phyloP scores from a whole-genome alignment of 2,797 vertebrate genomes.

The Bradypodion ventrale region DNA sequence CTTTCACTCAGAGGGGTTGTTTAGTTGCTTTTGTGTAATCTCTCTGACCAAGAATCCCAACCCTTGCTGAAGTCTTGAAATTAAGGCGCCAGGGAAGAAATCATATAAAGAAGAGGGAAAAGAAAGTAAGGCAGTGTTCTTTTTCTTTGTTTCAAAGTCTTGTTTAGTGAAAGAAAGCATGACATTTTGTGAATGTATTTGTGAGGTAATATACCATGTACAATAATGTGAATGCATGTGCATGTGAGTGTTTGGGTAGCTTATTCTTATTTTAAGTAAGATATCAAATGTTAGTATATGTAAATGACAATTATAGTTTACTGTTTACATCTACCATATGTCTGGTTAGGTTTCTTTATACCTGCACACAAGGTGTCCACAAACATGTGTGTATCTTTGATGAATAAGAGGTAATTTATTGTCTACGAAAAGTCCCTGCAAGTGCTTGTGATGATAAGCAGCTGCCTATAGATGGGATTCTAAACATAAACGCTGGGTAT shows the following conservation, averaged over 20 bases:
- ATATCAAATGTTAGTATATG: background rate
- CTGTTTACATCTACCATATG: background rate
- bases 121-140: slow-evolving; percentile 68
- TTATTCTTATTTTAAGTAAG: slow-evolving; percentile 20
- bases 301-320: slow-evolving; percentile 1
- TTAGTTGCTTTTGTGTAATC: slow-evolving; percentile 56
- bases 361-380: background rate
- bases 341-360: slow-evolving; percentile 11
- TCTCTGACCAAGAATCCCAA: slow-evolving; percentile 41
- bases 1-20: slow-evolving; percentile 36
- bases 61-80: slow-evolving; percentile 50
- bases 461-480: background rate
- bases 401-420: slow-evolving; percentile 13
- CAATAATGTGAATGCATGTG: background rate
- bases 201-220: background rate
- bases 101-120: background rate
- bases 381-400: slow-evolving; percentile 6
- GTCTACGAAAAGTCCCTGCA: background rate
- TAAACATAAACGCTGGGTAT: background rate
- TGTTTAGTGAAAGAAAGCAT: slow-evolving; percentile 60
- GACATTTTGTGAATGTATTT: slow-evolving; percentile 25
- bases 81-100: slow-evolving; percentile 39
- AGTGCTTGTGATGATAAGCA: slow-evolving; percentile 1
- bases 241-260: background rate
- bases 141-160: slow-evolving; percentile 74